A percentile compares a stretch with the other conserved stretches of the same genome.
Conservation (phyloP, 2,797 vertebrate species). For the Poecilia gillii region DNA sequence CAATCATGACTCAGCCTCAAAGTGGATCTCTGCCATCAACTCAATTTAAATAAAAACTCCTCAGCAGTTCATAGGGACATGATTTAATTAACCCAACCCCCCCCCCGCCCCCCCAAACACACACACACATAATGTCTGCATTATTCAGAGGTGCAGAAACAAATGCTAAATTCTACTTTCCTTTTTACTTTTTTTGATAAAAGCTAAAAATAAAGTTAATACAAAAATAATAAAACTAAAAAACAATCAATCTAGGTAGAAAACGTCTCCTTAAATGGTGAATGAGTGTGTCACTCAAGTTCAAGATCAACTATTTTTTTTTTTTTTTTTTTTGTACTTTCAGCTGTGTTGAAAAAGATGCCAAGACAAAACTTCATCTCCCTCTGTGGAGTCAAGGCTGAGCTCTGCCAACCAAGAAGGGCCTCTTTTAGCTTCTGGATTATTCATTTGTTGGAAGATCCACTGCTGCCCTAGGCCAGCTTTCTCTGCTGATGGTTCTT, state of each 20-base stretch:
- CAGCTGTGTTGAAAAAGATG: neutral
- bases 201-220: neutral
- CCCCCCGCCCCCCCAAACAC: neutral
- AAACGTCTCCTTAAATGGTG: neutral
- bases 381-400: neutral
- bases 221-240: neutral
- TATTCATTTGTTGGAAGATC: slow-evolving; percentile 2
- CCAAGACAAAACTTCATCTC: slow-evolving; percentile 1
- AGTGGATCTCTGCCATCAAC: neutral
- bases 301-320: neutral
- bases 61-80: neutral
- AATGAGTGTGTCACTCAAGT: neutral
- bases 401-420: neutral
- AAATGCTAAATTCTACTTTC: neutral
- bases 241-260: neutral
- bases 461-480: slow-evolving; percentile 4
- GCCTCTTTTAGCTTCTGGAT: neutral
- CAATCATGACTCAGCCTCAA: neutral
- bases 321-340: neutral
- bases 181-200: neutral
- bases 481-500: slow-evolving; percentile 4
- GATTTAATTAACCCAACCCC: neutral
- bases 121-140: neutral
- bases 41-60: neutral
- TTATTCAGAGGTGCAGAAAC: neutral